Base-by-base conservation (phyloP, 2,888 invertebrate genomes). In the Esperia sulphurella region DNA sequence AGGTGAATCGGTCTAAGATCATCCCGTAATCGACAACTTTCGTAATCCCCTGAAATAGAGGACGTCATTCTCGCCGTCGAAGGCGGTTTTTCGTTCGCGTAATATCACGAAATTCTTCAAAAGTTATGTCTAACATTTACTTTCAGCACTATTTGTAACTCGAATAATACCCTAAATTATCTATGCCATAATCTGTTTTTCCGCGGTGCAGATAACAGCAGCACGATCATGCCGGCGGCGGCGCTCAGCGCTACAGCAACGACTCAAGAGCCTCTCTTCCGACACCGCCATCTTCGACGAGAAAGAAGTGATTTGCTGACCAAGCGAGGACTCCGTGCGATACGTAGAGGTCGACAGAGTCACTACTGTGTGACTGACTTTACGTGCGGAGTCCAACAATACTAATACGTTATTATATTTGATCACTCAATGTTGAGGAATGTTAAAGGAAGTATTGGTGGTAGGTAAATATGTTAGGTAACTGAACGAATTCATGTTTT, bases 221-320 rank as follows among this genome's bases (percentile, higher is more conserved):
- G 68, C 78, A 42, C 92, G 93, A 55, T 90, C 93, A 40, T 92
- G 92, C 68, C 90, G 93, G 55, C 90, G 94, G 51, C 93, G 94
- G 44, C 92, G 95, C 12, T 95, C 95, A 10, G 94, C 95, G 49
- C 90, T 95, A 30, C 95, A 95, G 76, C 95, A 95, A 59, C 92
- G 95, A 5, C 91, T 95, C 53, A 95, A 95, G 75, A 95, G 95
- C 59, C 90, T 95, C 45, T 95, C 95, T 50, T 94, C 94, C 29
- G 96, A 96, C 83, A 95, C 95, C 58, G 95, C 95, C 57, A 95
- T 95, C 55, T 93, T 95, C 68, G 95, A 95, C 67, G 95, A 95
- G 68, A 96, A 96, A 82, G 96, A 95, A 83, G 95, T 96, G 90
- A 95, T 96, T 92, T 96, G 96, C 96, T 96, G 96, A 96, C 96